Evolutionary conservation across 2,113 vertebrate species (phyloP), one percentile per base, ranked within the genome.

Genomic region (Paramisgurnus dabryanus): DNA sequence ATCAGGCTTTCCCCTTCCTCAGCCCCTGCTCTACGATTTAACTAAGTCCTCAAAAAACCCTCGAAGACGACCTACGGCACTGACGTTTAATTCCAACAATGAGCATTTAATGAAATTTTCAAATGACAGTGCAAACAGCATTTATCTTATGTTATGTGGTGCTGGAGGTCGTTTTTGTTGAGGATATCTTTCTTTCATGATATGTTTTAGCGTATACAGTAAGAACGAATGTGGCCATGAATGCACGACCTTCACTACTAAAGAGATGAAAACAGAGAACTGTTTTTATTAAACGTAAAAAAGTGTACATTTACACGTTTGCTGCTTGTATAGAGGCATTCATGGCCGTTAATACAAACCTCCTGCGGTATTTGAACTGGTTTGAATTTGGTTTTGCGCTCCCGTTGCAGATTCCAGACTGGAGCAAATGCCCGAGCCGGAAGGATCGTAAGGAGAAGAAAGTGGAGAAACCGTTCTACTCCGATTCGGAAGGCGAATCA

Each of bases 391-490:
- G 41, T 34, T 27, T 17, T 60, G 65, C 76, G 49, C 69, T 67
- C 17, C n/a, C 76, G 72, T 17, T 83, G 0, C 91, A 99, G 98
- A 96, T 99, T 87, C 97, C 97, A 0, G 98, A 99, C 64, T 99
- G 98, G 98, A 98, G 95, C 87, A 99, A 98, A 82, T 98, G 97
- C 89, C 97, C 96, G 82, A 95, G 93, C 84, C 93, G 96, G 0
- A 97, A 99, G 87, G 98, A 98, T 90, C 93, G 97, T 82, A 99
- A 99, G 92, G 97, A 99, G 87, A 98, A 98, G 84, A 99, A 98
- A 70, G 94, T 93, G 82, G 98, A 99, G 78, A 98, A 98, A 84
- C 97, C 98, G 0, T 99, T 99, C 90, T 99, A 99, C 88, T 98
- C 97, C 0, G 98, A 99, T 87, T 99, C 98, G 0, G 98, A 99